These are phyloP conservation scores for Bellardia pandia DNA, from an alignment of 2,888 invertebrate genomes.

Conservation along the genomic window DNA sequence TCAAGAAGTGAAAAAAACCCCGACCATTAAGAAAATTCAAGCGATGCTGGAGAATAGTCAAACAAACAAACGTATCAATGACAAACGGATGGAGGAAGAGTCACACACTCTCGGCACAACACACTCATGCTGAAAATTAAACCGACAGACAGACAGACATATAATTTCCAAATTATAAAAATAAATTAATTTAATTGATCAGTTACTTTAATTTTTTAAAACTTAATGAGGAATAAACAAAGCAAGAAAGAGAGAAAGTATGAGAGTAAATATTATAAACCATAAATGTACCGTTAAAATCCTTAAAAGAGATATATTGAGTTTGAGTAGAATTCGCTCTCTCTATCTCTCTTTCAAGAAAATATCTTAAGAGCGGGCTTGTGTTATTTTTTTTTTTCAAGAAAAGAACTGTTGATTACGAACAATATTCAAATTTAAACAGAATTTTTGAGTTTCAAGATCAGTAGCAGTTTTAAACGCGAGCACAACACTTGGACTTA, in stretches of 20 bases:
- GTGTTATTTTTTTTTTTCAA: conserved; percentile 4
- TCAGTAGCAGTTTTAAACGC: conserved; percentile 72
- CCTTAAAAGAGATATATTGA: not conserved
- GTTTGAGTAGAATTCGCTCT: not conserved
- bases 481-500: conserved; percentile 60
- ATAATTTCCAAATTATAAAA: conserved; percentile 45
- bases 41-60: conserved; percentile 47
- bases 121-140: not conserved
- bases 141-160: not conserved
- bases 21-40: conserved; percentile 55
- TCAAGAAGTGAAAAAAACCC: conserved; percentile 3
- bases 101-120: not conserved
- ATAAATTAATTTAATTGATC: conserved; percentile 69
- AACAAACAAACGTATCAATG: not conserved
- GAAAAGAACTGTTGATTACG: conserved; percentile 40
- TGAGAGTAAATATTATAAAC: not conserved
- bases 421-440: conserved; percentile 55
- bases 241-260: not conserved
- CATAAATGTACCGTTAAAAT: conserved; percentile 35
- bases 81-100: conserved; percentile 17
- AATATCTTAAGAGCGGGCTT: conserved; percentile 4
- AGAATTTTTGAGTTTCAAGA: conserved; percentile 67
- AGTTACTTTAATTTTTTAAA: conserved; percentile 52
- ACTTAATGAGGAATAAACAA: conserved; percentile 24
- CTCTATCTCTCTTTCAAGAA: conserved; percentile 9